Conservation (phyloP, 2,888 invertebrate species). For the Stenolophus ochropezus region DNA sequence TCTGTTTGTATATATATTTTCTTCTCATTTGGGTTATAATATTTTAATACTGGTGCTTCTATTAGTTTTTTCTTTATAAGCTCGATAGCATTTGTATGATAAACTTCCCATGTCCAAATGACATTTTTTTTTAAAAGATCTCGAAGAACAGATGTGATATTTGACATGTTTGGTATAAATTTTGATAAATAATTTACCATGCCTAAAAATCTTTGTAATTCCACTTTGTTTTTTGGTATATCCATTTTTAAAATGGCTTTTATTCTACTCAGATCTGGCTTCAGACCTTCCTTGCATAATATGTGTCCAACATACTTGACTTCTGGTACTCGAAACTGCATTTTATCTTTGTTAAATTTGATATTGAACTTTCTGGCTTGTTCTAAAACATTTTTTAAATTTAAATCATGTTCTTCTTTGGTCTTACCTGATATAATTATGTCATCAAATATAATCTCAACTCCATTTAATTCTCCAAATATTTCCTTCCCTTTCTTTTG, state of each 20-base stretch:
- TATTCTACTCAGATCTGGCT: constrained; percentile 32
- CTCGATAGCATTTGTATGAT: not conserved
- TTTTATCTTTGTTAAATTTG: not conserved
- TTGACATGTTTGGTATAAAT: constrained; percentile 64
- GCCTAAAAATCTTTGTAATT: constrained; percentile 63
- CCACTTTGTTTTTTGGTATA: constrained; percentile 60
- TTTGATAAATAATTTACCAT: constrained; percentile 63
- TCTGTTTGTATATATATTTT: not conserved
- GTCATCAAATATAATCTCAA: not conserved
- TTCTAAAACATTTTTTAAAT: not conserved
- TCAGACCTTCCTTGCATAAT: not conserved
- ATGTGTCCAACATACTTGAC: constrained; percentile 57
- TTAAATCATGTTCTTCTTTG: not conserved
- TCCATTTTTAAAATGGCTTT: constrained; percentile 63
- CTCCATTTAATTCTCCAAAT: constrained; percentile 5
- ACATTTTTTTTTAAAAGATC: constrained; percentile 60
- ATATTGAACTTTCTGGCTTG: not conserved
- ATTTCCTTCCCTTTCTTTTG: not conserved
- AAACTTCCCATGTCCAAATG: not conserved
- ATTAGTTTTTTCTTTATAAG: not conserved
- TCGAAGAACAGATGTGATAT: constrained; percentile 63
- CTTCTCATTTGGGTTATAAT: not conserved
- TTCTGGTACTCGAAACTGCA: not conserved
- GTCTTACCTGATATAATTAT: not conserved
- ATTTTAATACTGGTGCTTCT: not conserved